Conservation (phyloP, 35 echinoderm and acorn worm genomes). For the Chiridota heheva region DNA sequence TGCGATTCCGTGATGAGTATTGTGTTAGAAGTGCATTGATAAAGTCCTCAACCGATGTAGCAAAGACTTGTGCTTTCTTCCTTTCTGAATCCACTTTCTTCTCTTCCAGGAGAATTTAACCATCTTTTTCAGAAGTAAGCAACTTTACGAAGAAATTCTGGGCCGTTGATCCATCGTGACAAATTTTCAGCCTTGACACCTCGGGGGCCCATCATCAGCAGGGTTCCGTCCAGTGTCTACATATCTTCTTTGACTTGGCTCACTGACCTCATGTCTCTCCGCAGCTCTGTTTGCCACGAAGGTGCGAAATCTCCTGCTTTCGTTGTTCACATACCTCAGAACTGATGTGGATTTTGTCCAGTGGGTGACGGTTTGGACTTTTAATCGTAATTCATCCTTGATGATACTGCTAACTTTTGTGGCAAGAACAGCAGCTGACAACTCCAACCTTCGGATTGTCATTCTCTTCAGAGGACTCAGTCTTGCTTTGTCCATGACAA, state of each 20-base stretch:
- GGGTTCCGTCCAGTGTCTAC: constrained; percentile 25
- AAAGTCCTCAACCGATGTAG: neutral
- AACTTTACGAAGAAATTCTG: constrained; percentile 12
- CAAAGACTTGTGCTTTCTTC: neutral
- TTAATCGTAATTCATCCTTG: constrained; percentile 17
- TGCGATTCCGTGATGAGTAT: neutral
- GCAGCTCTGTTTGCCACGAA: constrained; percentile 41
- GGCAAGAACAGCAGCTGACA: neutral
- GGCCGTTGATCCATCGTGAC: constrained; percentile 22
- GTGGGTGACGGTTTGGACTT: constrained; percentile 1
- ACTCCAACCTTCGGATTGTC: constrained; percentile 19
- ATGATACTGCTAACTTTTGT: neutral
- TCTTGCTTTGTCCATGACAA: constrained; percentile 71
- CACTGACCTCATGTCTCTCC: constrained; percentile 1
- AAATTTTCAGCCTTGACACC: constrained; percentile 13
- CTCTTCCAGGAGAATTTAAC: neutral
- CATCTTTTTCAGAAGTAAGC: neutral
- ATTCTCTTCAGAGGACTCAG: constrained; percentile 19
- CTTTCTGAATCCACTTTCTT: neutral
- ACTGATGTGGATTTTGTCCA: constrained; percentile 45
- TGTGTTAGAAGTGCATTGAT: neutral
- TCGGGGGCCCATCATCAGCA: constrained; percentile 26
- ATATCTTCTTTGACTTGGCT: constrained; percentile 9
- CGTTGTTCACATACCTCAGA: constrained; percentile 34
- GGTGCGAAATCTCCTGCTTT: constrained; percentile 32